phyloP scores from a whole-genome alignment of 2,888 invertebrate species.

The Polyploca ridens region DNA sequence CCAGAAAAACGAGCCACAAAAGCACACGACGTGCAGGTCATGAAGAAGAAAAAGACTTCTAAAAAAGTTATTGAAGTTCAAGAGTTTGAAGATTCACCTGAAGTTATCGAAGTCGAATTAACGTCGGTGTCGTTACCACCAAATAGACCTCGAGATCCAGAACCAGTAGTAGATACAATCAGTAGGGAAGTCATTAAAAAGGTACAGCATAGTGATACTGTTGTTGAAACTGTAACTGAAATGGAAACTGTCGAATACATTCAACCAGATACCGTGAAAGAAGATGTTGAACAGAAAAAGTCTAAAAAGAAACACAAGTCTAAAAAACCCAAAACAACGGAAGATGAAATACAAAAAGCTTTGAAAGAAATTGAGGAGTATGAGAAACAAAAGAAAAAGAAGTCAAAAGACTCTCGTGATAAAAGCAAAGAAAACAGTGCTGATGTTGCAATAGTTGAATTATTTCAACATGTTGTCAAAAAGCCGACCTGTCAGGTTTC shows the following conservation, averaged over 20 bases:
- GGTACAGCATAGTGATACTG: slow-evolving; percentile 62
- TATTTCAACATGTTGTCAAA: neutral
- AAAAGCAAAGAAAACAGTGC: slow-evolving; percentile 45
- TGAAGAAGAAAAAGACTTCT: slow-evolving; percentile 69
- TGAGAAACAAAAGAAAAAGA: slow-evolving; percentile 69
- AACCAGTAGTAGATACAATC: slow-evolving; percentile 21
- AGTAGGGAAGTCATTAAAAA: slow-evolving; percentile 53
- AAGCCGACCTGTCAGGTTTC: slow-evolving; percentile 11
- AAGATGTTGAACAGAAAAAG: slow-evolving; percentile 57
- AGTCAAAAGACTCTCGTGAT: slow-evolving; percentile 52
- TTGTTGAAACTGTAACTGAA: slow-evolving; percentile 57
- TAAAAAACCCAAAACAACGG: slow-evolving; percentile 63
- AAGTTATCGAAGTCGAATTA: slow-evolving; percentile 34
- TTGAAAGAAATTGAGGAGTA: slow-evolving; percentile 75
- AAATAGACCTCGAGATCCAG: slow-evolving; percentile 18
- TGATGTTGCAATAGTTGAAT: slow-evolving; percentile 19
- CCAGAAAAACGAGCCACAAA: slow-evolving; percentile 71
- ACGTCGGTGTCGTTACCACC: slow-evolving; percentile 22
- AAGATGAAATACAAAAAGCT: slow-evolving; percentile 75
- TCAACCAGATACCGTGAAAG: slow-evolving; percentile 31
- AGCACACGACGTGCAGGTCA: slow-evolving; percentile 59
- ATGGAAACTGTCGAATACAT: slow-evolving; percentile 35
- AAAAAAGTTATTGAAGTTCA: slow-evolving; percentile 75
- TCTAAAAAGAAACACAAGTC: slow-evolving; percentile 69
- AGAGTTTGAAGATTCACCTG: slow-evolving; percentile 66